phyloP scores from a whole-genome alignment of 2,888 invertebrate species.

The Leptinotarsa rubiginosa region DNA sequence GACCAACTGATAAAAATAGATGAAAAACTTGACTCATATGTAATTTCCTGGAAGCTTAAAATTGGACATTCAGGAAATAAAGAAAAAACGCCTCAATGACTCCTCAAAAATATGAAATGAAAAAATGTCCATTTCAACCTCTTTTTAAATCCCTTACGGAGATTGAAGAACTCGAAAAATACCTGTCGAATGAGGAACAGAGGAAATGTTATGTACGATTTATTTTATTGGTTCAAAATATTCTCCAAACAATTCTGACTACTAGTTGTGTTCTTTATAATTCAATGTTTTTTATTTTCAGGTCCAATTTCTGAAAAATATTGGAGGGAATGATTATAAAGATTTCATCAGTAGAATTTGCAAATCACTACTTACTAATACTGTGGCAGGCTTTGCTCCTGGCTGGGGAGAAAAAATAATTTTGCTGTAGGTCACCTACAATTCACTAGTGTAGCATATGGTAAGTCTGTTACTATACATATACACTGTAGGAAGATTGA shows the following conservation, averaged over 20 bases:
- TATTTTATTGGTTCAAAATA: constrained; percentile 17
- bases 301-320: constrained; percentile 13
- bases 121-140: constrained; percentile 13
- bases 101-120: constrained; percentile 9
- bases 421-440: constrained; percentile 22
- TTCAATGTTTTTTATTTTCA: constrained; percentile 7
- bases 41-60: constrained; percentile 7
- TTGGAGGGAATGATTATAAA: constrained; percentile 15
- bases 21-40: constrained; percentile 13
- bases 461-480: constrained; percentile 15
- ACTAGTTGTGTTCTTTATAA: constrained; percentile 12
- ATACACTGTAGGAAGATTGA: background rate
- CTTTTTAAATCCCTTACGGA: background rate
- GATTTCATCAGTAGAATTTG: constrained; percentile 16
- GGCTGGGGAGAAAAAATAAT: constrained; percentile 13
- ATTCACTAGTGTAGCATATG: constrained; percentile 10
- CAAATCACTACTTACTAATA: constrained; percentile 11
- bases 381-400: constrained; percentile 18
- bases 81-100: background rate
- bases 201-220: constrained; percentile 13
- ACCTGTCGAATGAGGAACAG: constrained; percentile 13
- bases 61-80: constrained; percentile 13
- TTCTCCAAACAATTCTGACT: background rate
- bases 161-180: constrained; percentile 16
- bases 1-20: constrained; percentile 12